phyloP scores from a whole-genome alignment of 2,888 invertebrate species.

The Caenorhabditis afra region DNA sequence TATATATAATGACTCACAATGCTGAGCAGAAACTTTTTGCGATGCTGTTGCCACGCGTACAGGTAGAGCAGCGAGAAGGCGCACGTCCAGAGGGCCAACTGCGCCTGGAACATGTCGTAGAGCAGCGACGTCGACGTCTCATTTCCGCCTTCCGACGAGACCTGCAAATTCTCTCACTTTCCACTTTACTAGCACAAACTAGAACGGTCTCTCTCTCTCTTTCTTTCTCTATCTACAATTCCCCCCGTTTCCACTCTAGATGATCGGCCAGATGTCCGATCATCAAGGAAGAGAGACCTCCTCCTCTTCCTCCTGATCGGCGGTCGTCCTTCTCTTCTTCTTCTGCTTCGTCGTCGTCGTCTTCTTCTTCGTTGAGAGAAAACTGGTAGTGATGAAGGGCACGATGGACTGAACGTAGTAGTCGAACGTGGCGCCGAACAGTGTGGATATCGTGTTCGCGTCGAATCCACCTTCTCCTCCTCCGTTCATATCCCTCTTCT shows the following conservation, averaged over 20 bases:
- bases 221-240: constrained; percentile 2
- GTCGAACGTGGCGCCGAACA: constrained; percentile 39
- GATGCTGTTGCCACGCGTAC: constrained; percentile 79
- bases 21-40: constrained; percentile 78
- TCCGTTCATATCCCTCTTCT: constrained; percentile 23
- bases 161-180: too few species aligned
- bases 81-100: constrained; percentile 79
- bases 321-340: neutral
- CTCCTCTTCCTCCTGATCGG: neutral
- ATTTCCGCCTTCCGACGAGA: constrained; percentile 63
- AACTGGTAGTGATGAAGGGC: constrained; percentile 48
- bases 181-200: too few species aligned
- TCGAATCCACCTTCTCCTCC: constrained; percentile 21
- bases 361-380: neutral
- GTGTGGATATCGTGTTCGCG: constrained; percentile 36
- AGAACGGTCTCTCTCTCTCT: too few species aligned
- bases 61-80: constrained; percentile 77
- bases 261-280: constrained; percentile 24
- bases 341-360: neutral
- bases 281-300: constrained; percentile 31
- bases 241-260: too few species aligned
- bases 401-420: constrained; percentile 38
- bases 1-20: too few species aligned
- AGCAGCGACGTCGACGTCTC: constrained; percentile 61
- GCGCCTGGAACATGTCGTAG: constrained; percentile 74